Conservation (phyloP, 2,888 invertebrate genomes). For the Lasioglossum lativentre region DNA sequence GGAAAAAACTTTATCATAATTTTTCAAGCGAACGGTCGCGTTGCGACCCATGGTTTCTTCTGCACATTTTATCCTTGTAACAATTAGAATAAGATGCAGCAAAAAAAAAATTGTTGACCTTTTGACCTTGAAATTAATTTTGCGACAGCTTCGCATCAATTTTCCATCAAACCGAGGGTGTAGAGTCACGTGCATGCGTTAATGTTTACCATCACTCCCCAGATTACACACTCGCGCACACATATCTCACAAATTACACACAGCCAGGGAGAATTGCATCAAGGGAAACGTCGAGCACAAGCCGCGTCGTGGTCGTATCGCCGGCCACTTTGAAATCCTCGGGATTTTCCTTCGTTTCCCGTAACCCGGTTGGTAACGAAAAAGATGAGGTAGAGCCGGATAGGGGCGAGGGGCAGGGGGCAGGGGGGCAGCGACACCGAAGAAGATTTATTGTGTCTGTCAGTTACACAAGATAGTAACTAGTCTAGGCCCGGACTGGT, state of each 20-base stretch:
- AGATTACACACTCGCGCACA: neutral
- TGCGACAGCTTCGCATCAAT: too few species aligned
- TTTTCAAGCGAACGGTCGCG: too few species aligned
- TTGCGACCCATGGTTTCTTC: too few species aligned
- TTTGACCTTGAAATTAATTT: too few species aligned
- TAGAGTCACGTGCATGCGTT: neutral
- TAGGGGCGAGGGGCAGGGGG: too few species aligned
- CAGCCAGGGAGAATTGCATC: neutral
- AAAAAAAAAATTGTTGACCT: too few species aligned
- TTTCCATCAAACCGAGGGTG: too few species aligned
- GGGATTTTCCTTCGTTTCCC: slow-evolving; percentile 6
- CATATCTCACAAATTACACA: neutral
- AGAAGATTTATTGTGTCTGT: slow-evolving; percentile 37
- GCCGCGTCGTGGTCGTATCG: neutral
- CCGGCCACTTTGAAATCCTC: neutral
- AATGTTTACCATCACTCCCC: neutral
- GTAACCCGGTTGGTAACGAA: neutral
- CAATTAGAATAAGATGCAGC: too few species aligned
- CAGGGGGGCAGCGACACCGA: neutral
- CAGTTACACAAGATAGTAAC: slow-evolving; percentile 36
- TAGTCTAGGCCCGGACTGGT: slow-evolving; percentile 19
- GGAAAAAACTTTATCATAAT: too few species aligned
- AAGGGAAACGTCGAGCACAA: neutral
- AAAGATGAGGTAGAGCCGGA: neutral
- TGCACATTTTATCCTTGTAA: too few species aligned